A percentile compares a stretch with the other conserved stretches of the same genome.
These are phyloP conservation scores for Urechis unicinctus DNA, from an alignment of 2,888 invertebrate genomes.

Conservation along the genomic window DNA sequence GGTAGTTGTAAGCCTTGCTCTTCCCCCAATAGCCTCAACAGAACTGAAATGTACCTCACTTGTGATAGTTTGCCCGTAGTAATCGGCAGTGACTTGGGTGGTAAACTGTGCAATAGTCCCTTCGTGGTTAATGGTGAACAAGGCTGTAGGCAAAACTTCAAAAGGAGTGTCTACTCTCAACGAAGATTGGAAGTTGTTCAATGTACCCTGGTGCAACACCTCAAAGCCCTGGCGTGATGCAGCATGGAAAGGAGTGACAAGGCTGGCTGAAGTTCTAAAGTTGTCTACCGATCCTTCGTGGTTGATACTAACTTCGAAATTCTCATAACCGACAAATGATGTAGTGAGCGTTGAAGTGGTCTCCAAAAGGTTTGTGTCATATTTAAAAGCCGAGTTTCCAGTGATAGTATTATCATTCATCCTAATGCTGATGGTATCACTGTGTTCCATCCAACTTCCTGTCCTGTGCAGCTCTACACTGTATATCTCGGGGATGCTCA, in stretches of 20 bases:
- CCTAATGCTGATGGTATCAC: conserved; percentile 5
- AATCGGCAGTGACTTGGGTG: background rate
- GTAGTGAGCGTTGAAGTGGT: conserved; percentile 5
- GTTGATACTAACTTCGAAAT: conserved; percentile 3
- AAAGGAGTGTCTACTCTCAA: conserved; percentile 1
- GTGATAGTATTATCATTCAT: background rate
- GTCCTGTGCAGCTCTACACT: conserved; percentile 8
- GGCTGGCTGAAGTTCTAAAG: conserved; percentile 10
- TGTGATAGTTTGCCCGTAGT: background rate
- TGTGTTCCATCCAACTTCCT: conserved; percentile 2
- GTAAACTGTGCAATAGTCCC: conserved; percentile 5
- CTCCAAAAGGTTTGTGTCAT: conserved; percentile 1
- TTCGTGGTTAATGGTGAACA: background rate
- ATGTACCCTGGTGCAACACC: conserved; percentile 1
- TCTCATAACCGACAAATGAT: conserved; percentile 3
- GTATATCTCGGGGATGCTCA: conserved; percentile 12
- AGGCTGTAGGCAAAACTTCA: background rate
- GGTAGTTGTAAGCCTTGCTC: background rate
- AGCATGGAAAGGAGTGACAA: conserved; percentile 13
- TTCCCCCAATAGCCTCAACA: background rate
- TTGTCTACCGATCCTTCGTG: conserved; percentile 13
- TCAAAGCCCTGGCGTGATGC: conserved; percentile 4
- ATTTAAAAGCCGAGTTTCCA: background rate
- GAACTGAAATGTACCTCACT: background rate
- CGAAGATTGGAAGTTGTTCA: background rate